phyloP scores from a whole-genome alignment of 2,113 vertebrate species.

The Lipophrys pholis region DNA sequence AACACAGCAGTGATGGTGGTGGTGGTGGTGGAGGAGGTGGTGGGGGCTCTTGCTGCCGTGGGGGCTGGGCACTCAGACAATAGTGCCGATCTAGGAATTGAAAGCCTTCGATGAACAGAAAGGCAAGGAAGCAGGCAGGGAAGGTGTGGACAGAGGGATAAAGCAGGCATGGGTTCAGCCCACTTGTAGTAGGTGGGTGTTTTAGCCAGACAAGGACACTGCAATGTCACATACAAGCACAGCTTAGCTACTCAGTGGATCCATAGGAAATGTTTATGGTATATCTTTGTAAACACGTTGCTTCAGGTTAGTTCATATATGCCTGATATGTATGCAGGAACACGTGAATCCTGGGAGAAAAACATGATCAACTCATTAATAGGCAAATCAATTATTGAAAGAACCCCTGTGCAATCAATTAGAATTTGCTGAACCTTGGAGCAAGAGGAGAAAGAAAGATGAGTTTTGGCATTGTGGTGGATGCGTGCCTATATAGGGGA shows the following conservation, averaged over 20 bases:
- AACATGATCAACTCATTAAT: conserved; percentile 9
- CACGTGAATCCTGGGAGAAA: conserved; percentile 5
- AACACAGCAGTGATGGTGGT: conserved; percentile 83
- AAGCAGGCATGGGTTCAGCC: conserved; percentile 61
- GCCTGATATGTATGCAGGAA: not conserved
- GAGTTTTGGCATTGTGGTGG: conserved; percentile 48
- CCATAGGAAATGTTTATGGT: conserved; percentile 14
- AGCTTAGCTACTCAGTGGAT: conserved; percentile 4
- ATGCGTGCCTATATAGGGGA: conserved; percentile 47
- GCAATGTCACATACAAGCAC: conserved; percentile 63
- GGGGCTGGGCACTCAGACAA: conserved; percentile 84
- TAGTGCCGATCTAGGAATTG: conserved; percentile 83
- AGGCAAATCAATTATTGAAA: conserved; percentile 39
- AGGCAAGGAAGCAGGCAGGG: conserved; percentile 69
- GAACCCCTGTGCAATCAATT: conserved; percentile 29
- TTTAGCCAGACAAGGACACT: conserved; percentile 59
- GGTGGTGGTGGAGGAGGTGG: conserved; percentile 52
- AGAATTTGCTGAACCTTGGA: conserved; percentile 23
- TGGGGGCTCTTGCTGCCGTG: conserved; percentile 66
- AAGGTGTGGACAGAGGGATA: conserved; percentile 70
- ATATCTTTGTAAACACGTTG: conserved; percentile 12
- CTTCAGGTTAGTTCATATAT: not conserved
- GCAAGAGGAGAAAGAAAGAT: conserved; percentile 43
- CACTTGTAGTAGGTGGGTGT: conserved; percentile 48
- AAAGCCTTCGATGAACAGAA: conserved; percentile 81